Evolutionary conservation across 2,797 vertebrate species (phyloP).

Genomic region (Cyclopterus lumpus): DNA sequence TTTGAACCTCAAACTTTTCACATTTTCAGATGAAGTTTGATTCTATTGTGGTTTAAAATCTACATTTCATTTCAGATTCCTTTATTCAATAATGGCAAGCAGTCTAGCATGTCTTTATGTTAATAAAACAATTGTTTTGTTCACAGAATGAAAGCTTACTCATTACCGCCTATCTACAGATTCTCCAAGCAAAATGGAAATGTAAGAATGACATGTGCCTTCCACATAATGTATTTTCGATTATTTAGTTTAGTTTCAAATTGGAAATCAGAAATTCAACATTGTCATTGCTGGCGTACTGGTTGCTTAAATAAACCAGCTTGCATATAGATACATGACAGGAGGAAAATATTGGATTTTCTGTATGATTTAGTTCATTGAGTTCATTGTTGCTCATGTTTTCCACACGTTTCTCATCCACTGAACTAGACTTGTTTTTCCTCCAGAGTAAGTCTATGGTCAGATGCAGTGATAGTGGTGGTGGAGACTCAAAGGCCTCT

Average conservation of each 20-base stretch:
- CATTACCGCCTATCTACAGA: constrained; percentile 89
- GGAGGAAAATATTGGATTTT: not conserved
- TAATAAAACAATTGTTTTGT: constrained; percentile 3
- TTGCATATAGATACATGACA: not conserved
- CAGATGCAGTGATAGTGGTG: constrained; percentile 78
- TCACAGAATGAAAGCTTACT: constrained; percentile 90
- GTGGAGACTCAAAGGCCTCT: constrained; percentile 78
- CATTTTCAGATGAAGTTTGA: not conserved
- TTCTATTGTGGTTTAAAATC: not conserved
- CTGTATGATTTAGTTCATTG: not conserved
- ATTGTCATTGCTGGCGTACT: not conserved
- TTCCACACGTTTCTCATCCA: not conserved
- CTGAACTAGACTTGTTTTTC: not conserved
- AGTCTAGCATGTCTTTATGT: not conserved
- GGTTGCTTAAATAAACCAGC: not conserved
- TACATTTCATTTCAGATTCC: not conserved
- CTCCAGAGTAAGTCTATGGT: constrained; percentile 83
- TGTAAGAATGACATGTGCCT: constrained; percentile 84
- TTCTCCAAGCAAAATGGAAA: constrained; percentile 90
- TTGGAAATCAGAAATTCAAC: not conserved
- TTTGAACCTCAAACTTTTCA: not conserved
- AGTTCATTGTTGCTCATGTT: not conserved
- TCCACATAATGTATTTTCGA: not conserved
- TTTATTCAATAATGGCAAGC: not conserved
- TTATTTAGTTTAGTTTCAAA: not conserved